Evolutionary conservation across 2,113 vertebrate genomes (phyloP).

Genomic region (Toxotes jaculatrix): DNA sequence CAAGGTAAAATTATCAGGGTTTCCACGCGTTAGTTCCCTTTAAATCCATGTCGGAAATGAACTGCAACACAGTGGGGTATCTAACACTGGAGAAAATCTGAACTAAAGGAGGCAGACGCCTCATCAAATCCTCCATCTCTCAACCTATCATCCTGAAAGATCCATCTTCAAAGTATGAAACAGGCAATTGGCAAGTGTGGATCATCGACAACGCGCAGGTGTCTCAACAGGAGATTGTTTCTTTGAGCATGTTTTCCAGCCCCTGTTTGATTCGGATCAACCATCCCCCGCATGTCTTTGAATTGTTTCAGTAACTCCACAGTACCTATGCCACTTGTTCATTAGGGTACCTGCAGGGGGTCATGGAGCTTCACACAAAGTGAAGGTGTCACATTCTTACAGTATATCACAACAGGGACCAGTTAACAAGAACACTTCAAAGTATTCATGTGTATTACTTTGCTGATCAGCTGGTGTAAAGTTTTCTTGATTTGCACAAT

Average conservation of each 20-base stretch:
- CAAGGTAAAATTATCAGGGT: slow-evolving; percentile 43
- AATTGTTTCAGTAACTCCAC: slow-evolving; percentile 7
- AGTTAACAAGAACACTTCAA: background rate
- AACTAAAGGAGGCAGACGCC: slow-evolving; percentile 15
- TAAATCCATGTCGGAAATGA: slow-evolving; percentile 51
- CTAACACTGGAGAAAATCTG: slow-evolving; percentile 26
- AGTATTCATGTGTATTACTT: background rate
- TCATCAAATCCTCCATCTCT: slow-evolving; percentile 43
- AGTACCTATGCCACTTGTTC: slow-evolving; percentile 17
- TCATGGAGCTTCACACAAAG: slow-evolving; percentile 2
- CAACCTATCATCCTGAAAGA: slow-evolving; percentile 41
- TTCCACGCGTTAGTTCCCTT: slow-evolving; percentile 49
- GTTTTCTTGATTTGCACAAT: background rate
- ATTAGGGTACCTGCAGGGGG: slow-evolving; percentile 27
- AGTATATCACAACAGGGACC: background rate
- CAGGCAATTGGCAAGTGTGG: background rate
- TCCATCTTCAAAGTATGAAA: slow-evolving; percentile 12
- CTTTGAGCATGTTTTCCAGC: slow-evolving; percentile 24
- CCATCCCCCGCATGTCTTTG: slow-evolving; percentile 14
- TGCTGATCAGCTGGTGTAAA: background rate
- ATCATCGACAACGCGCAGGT: slow-evolving; percentile 29
- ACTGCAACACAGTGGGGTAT: slow-evolving; percentile 36
- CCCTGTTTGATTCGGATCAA: slow-evolving; percentile 36
- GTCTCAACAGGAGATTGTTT: slow-evolving; percentile 27
- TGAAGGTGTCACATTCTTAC: background rate